Evolutionary conservation across 2,797 vertebrate species (phyloP), one percentile per base, ranked within the genome.

Genomic region (Tangara arthus): DNA sequence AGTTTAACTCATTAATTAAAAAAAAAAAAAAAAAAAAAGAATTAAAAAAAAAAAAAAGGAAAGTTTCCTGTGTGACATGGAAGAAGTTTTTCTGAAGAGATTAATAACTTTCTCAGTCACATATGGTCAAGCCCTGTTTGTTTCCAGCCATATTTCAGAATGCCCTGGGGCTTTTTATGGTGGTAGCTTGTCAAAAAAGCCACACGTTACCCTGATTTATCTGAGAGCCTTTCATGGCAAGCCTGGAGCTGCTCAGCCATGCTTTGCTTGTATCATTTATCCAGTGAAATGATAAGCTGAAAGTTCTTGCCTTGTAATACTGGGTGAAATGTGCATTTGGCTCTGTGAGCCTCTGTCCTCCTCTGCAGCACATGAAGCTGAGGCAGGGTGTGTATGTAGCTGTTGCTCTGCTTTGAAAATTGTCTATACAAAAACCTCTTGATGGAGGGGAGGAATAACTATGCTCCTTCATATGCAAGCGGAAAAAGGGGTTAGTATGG

Each of bases 231-330:
- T 73, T 94, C 89, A 56, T 88, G 87, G 69, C 89, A 90, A 95
- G 82, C 91, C 89, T 79, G 63, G 63, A 95, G 89, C 89, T 87
- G 39, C 72, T 97, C 96, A 92, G n/a, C 96, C 55, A 13, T 63
- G 73, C 80, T 96, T 94, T 93, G 70, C 79, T 96, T 83, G 69
- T 96, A 85, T 90, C 96, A 93, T 97, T 95, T 95, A 93, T 96
- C 76, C 95, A 60, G 63, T 70, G 78, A 92, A 86, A 95, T 75
- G 91, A 91, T 93, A 90, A 93, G 55, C 76, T 82, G 87, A 80
- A 92, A 63, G 68, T 84, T 91, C 72, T 86, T 87, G 78, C 60
- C 65, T 94, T 89, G 70, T 90, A 94, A 90, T 86, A 72, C 37
- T 0, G 0, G 52, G 32, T 69, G 32, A 81, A 80, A 82, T 0